Percentiles rank a stretch among this genome's conserved stretches.
Conservation (phyloP, 2,113 vertebrate species). For the Pollachius pollachius region DNA sequence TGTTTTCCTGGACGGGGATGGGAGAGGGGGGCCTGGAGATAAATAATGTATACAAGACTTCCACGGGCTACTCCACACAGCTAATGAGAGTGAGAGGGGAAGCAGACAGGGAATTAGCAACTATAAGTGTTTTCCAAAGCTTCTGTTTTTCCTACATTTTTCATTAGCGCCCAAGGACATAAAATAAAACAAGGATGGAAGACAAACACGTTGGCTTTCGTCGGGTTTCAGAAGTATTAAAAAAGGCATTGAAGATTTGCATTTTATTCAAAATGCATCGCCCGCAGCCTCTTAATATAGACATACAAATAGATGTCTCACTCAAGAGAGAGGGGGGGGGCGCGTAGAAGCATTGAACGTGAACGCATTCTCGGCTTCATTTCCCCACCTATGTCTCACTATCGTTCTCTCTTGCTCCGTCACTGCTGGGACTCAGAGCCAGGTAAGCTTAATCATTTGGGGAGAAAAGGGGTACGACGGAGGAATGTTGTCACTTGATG, state of each 20-base stretch:
- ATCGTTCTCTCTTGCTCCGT: constrained; percentile 13
- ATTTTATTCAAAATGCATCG: constrained; percentile 39
- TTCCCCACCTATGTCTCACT: constrained; percentile 7
- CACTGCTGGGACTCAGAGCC: constrained; percentile 14
- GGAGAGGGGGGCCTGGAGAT: constrained; percentile 43
- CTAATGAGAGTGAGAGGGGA: constrained; percentile 66
- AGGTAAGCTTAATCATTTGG: constrained; percentile 56
- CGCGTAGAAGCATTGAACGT: constrained; percentile 22
- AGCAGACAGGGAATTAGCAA: constrained; percentile 64
- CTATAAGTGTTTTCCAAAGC: constrained; percentile 60
- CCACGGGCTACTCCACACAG: constrained; percentile 59
- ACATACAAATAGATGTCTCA: constrained; percentile 5
- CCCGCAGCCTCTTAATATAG: constrained; percentile 8
- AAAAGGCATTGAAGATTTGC: constrained; percentile 42
- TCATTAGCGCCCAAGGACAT: constrained; percentile 56
- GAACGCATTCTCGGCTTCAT: constrained; percentile 7
- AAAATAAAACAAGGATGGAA: constrained; percentile 44
- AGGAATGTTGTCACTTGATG: constrained; percentile 18
- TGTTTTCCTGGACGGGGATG: constrained; percentile 44
- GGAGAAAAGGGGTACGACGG: constrained; percentile 6
- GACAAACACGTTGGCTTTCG: constrained; percentile 46
- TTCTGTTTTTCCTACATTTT: constrained; percentile 58
- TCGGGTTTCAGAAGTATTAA: constrained; percentile 35
- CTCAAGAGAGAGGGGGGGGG: background rate
- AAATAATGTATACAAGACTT: constrained; percentile 72